Evolutionary conservation across 2,888 invertebrate genomes (phyloP).

Genomic region (Tetheella fluctuosa): DNA sequence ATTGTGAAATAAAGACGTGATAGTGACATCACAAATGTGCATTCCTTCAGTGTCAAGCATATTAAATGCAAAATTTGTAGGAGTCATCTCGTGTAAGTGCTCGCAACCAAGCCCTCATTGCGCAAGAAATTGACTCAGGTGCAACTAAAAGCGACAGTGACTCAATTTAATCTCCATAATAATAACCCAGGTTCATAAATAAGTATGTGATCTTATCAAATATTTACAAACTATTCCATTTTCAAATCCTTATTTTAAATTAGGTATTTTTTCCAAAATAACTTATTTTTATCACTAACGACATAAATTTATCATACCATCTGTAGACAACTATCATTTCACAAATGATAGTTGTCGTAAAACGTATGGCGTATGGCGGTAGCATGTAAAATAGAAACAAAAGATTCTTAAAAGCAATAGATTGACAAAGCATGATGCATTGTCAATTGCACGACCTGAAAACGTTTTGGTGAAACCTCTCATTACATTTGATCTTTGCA

Average conservation of each 20-base stretch:
- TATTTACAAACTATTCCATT: neutral
- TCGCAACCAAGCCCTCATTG: slow-evolving; percentile 59
- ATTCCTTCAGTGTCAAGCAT: slow-evolving; percentile 55
- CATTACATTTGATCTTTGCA: slow-evolving; percentile 69
- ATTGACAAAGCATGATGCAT: slow-evolving; percentile 62
- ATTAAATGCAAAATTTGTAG: slow-evolving; percentile 55
- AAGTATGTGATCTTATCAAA: neutral
- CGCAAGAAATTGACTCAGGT: slow-evolving; percentile 49
- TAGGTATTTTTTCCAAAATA: neutral
- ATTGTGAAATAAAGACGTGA: slow-evolving; percentile 34
- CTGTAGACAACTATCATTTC: slow-evolving; percentile 17
- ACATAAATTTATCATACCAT: neutral
- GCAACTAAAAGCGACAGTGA: neutral
- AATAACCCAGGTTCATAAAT: neutral
- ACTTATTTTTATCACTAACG: neutral
- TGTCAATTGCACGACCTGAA: slow-evolving; percentile 52
- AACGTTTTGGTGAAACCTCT: slow-evolving; percentile 57
- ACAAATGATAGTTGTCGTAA: too few species aligned
- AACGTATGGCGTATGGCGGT: too few species aligned
- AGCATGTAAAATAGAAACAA: slow-evolving; percentile 39
- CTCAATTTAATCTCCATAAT: neutral
- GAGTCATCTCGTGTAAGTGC: slow-evolving; percentile 48
- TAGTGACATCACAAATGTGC: slow-evolving; percentile 36
- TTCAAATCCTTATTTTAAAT: neutral
- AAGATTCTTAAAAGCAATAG: slow-evolving; percentile 53